phyloP scores from a whole-genome alignment of 2,888 invertebrate genomes.

The Acanthoscelides obtectus region DNA sequence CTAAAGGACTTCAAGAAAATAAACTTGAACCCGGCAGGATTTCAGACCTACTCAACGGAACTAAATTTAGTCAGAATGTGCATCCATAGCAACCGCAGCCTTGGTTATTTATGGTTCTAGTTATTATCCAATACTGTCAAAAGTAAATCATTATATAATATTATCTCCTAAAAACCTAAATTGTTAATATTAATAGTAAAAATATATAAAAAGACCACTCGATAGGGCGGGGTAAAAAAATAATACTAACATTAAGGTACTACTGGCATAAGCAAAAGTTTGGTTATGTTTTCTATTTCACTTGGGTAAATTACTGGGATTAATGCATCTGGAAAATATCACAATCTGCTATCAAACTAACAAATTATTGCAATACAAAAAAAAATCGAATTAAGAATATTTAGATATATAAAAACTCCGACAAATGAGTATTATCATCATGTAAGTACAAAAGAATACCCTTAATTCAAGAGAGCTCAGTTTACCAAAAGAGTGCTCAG shows the following conservation, averaged over 20 bases:
- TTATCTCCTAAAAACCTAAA: constrained; percentile 9
- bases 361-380: constrained; percentile 1
- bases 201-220: constrained; percentile 12
- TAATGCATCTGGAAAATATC: constrained; percentile 37
- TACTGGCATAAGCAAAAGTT: constrained; percentile 41
- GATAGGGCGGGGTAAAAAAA: constrained; percentile 15
- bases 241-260: constrained; percentile 35
- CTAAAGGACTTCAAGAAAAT: too few species aligned
- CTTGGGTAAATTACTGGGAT: constrained; percentile 22
- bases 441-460: constrained; percentile 30
- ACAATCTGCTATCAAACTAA: constrained; percentile 27
- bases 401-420: constrained; percentile 17
- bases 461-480: constrained; percentile 19
- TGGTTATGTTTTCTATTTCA: constrained; percentile 35
- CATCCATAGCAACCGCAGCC: too few species aligned
- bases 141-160: constrained; percentile 2
- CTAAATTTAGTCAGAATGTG: too few species aligned
- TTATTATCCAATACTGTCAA: constrained; percentile 4
- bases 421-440: constrained; percentile 30
- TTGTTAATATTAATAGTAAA: constrained; percentile 13
- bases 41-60: too few species aligned
- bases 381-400: constrained; percentile 1
- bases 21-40: too few species aligned
- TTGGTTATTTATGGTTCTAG: constrained; percentile 1
- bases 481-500: constrained; percentile 4